phyloP scores from a whole-genome alignment of 2,113 vertebrate species.

The Tiliqua scincoides region DNA sequence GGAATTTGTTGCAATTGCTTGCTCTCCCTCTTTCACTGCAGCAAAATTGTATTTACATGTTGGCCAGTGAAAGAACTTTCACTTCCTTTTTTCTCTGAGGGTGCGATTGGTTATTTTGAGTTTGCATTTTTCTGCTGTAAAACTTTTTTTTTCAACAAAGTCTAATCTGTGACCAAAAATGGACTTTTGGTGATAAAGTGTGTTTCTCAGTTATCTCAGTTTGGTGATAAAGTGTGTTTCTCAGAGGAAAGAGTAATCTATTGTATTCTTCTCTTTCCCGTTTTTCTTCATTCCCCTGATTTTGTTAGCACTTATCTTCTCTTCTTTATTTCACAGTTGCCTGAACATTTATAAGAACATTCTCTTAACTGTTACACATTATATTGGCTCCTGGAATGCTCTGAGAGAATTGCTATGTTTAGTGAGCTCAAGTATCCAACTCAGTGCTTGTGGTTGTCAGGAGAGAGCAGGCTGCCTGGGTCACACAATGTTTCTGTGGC shows the following conservation, averaged over 20 bases:
- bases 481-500: not conserved
- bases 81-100: slow-evolving; percentile 60
- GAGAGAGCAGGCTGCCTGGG: not conserved
- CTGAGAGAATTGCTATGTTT: not conserved
- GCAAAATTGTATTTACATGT: slow-evolving; percentile 41
- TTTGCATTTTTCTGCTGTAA: slow-evolving; percentile 43
- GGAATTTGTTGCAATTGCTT: slow-evolving; percentile 10
- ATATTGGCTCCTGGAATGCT: not conserved
- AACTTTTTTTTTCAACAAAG: slow-evolving; percentile 20
- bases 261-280: slow-evolving; percentile 37
- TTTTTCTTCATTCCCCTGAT: slow-evolving; percentile 34
- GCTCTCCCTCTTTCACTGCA: not conserved
- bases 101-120: slow-evolving; percentile 51
- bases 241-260: slow-evolving; percentile 56
- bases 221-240: slow-evolving; percentile 53
- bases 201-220: slow-evolving; percentile 32
- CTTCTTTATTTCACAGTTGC: slow-evolving; percentile 53
- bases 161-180: slow-evolving; percentile 58
- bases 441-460: not conserved
- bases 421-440: not conserved
- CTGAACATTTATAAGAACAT: slow-evolving; percentile 33
- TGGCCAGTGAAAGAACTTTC: slow-evolving; percentile 25
- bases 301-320: slow-evolving; percentile 50
- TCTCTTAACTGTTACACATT: not conserved
- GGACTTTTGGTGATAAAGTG: slow-evolving; percentile 59